Base-by-base conservation (phyloP, 2,797 vertebrate genomes). In the Nyctalus aviator region DNA sequence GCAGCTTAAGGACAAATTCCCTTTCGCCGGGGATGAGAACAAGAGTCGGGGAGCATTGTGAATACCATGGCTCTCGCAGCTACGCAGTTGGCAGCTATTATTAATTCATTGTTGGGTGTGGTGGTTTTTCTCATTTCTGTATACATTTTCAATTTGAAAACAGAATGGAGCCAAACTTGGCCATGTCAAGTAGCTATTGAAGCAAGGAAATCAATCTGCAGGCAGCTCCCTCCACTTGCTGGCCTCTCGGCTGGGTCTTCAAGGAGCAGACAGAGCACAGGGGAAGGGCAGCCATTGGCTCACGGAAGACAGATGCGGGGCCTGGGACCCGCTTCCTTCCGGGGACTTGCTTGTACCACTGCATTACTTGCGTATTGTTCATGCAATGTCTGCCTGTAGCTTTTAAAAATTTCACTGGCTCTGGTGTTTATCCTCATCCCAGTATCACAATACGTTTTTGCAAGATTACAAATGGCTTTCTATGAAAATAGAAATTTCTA, bases 1-100 rank as follows among this genome's bases (percentile, higher is more conserved):
- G 97, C 96, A 96, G 97, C 95, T 97, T 97, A 97, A 95, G 97
- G 96, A 97, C 95, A 96, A 95, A 97, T 96, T 96, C 97, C 92
- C 88, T 94, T 95, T 96, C 5, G 7, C 93, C n/a, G 83, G 95
- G 83, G 5, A 90, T 71, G 90, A 64, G 85, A 96, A 55, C 32
- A 41, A 41, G 90, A 84, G 90, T 92, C 0, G 10, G 90, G 90
- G 75, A 44, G 77, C 92, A 48, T 93, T 95, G 93, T 84, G 93
- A 95, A 30, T 75, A 87, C 78, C 89, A 96, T 66, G 88, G 92
- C 66, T 95, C 83, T 93, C 2, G 7, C 64, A 93, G 90, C 93
- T 96, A 41, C 37, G 6, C 7, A 84, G 76, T 97, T 95, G 97
- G 96, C 94, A 96, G 93, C 79, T 95, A 85, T 96, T 97, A 97